Conservation (phyloP, 2,888 invertebrate species). For the Craniophora ligustri region DNA sequence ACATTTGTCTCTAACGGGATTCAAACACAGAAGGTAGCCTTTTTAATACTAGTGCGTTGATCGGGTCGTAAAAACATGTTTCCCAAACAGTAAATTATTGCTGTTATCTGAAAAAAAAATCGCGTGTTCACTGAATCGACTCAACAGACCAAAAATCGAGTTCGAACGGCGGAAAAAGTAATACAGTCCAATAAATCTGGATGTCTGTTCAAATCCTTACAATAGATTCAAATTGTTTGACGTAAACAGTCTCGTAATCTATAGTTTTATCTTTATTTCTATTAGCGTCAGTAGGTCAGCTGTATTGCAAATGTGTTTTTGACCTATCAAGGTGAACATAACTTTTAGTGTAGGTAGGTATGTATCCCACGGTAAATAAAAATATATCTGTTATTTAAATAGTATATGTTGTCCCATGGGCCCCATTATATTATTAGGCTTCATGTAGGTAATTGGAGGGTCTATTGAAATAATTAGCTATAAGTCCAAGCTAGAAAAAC, state of each 20-base stretch:
- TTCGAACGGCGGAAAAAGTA: background rate
- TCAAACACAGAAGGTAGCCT: too few species aligned
- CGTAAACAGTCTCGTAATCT: conserved; percentile 40
- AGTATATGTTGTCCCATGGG: too few species aligned
- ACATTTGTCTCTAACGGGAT: too few species aligned
- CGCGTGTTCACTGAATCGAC: background rate
- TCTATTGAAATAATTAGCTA: too few species aligned
- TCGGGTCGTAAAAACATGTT: background rate
- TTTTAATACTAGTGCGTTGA: background rate
- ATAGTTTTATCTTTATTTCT: conserved; percentile 39
- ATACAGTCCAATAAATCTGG: background rate
- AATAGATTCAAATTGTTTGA: conserved; percentile 29
- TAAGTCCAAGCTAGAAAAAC: too few species aligned
- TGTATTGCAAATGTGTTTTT: conserved; percentile 31
- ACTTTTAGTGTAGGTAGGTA: too few species aligned
- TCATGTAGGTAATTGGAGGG: too few species aligned
- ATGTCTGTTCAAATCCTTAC: conserved; percentile 21
- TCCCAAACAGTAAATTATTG: background rate
- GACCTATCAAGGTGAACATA: conserved; percentile 18
- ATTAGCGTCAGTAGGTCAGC: conserved; percentile 44
- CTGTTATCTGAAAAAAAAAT: too few species aligned
- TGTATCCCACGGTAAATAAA: too few species aligned
- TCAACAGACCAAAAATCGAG: background rate
- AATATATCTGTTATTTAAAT: too few species aligned
- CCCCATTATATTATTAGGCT: too few species aligned